Conservation (phyloP, 2,888 invertebrate species). For the Acanthosoma haemorrhoidale region DNA sequence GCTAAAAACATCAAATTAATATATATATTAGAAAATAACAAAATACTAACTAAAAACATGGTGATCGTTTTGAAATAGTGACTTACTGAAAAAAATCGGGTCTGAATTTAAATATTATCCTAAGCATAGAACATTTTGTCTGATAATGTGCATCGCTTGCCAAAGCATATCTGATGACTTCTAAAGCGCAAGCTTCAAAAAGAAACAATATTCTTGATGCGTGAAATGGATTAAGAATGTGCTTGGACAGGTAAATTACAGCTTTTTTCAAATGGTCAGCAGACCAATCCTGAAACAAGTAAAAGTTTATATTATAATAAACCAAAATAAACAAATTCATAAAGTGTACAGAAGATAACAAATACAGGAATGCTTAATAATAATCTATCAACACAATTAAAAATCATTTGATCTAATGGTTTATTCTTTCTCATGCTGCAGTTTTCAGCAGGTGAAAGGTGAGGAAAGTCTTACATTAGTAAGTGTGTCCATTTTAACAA, state of each 20-base stretch:
- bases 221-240: slow-evolving; percentile 11
- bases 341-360: too few relatives aligned
- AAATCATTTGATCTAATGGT: too few relatives aligned
- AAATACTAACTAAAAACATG: too few relatives aligned
- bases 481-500: too few relatives aligned
- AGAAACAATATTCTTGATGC: slow-evolving; percentile 7
- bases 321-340: too few relatives aligned
- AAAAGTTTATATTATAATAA: too few relatives aligned
- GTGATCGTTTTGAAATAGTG: neutral
- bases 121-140: slow-evolving; percentile 2
- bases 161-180: slow-evolving; percentile 10
- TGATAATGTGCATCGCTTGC: slow-evolving; percentile 17
- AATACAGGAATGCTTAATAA: too few relatives aligned
- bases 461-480: too few relatives aligned
- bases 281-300: slow-evolving; percentile 2
- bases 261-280: neutral
- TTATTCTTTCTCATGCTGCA: too few relatives aligned
- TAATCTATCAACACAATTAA: too few relatives aligned
- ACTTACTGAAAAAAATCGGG: slow-evolving; percentile 24
- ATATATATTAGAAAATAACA: neutral
- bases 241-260: neutral
- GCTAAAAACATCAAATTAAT: slow-evolving; percentile 48
- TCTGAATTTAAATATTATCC: neutral
- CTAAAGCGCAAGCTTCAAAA: slow-evolving; percentile 1
- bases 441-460: too few relatives aligned